Evolutionary conservation across 2,888 invertebrate species (phyloP).

Genomic region (Pheosia tremula): DNA sequence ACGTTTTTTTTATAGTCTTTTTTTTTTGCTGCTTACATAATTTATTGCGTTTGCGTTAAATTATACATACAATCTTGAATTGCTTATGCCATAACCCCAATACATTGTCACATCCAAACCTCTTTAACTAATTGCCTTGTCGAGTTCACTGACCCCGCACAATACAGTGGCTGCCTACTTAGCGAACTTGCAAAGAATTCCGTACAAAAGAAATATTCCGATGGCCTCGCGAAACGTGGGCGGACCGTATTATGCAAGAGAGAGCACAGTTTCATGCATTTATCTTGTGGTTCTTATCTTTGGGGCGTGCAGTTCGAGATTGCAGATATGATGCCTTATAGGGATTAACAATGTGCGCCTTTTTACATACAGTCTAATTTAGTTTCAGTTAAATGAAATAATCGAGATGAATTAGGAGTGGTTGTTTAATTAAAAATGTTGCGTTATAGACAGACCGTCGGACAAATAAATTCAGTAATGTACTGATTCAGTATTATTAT

Average conservation of each 20-base stretch:
- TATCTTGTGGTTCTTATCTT: conserved; percentile 45
- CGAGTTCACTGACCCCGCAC: conserved; percentile 33
- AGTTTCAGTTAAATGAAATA: background rate
- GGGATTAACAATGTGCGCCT: background rate
- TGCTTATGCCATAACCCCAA: conserved; percentile 9
- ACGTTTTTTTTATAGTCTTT: no score
- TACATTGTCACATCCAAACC: conserved; percentile 22
- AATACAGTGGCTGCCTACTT: conserved; percentile 28
- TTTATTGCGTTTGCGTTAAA: no score
- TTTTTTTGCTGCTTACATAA: no score
- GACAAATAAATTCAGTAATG: no score
- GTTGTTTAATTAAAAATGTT: background rate
- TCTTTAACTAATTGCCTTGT: conserved; percentile 25
- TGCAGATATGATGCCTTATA: conserved; percentile 37
- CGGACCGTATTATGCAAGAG: conserved; percentile 47
- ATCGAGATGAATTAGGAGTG: background rate
- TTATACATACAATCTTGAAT: background rate
- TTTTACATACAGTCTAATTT: conserved; percentile 1
- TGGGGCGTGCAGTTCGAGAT: conserved; percentile 38
- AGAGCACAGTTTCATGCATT: conserved; percentile 51
- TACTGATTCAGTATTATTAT: no score
- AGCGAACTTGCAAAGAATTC: conserved; percentile 26
- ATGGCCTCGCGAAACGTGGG: conserved; percentile 32
- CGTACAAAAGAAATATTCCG: conserved; percentile 29
- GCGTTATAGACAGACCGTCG: no score